phyloP scores from a whole-genome alignment of 2,113 vertebrate species.

The Ranitomeya imitator region DNA sequence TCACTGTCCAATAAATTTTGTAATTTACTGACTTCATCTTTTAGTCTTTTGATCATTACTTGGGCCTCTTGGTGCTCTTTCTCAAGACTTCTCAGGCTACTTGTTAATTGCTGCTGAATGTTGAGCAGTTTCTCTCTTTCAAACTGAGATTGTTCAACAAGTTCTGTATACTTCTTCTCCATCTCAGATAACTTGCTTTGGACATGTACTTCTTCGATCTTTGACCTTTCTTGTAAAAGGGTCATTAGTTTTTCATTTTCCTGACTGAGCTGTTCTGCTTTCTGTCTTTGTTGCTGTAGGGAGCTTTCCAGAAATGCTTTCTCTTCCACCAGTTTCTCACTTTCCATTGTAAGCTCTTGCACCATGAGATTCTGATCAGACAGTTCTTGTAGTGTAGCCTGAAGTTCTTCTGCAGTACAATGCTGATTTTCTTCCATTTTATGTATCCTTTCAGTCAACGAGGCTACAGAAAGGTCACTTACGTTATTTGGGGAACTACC shows the following conservation, averaged over 20 bases:
- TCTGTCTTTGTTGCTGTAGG: conserved; percentile 87
- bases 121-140: conserved; percentile 93
- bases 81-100: conserved; percentile 85
- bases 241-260: conserved; percentile 85
- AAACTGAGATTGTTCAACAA: conserved; percentile 86
- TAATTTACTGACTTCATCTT: conserved; percentile 81
- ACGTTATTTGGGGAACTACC: conserved; percentile 70
- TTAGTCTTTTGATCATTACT: conserved; percentile 72
- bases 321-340: conserved; percentile 88
- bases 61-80: conserved; percentile 87
- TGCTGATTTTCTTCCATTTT: conserved; percentile 97
- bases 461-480: conserved; percentile 81
- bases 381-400: conserved; percentile 93
- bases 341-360: conserved; percentile 91
- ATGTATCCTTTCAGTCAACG: conserved; percentile 87
- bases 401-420: conserved; percentile 91
- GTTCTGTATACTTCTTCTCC: conserved; percentile 85
- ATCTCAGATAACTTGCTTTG: conserved; percentile 76
- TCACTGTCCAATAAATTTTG: conserved; percentile 76
- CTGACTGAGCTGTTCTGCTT: conserved; percentile 84
- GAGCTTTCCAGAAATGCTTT: conserved; percentile 88
- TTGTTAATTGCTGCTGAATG: conserved; percentile 93
- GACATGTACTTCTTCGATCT: conserved; percentile 77
- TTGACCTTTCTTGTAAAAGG: conserved; percentile 80
- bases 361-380: conserved; percentile 95